A percentile compares a stretch with the other conserved stretches of the same genome.
phyloP scores from a whole-genome alignment of 1,140 invertebrate genomes.

The Zaprionus capensis region DNA sequence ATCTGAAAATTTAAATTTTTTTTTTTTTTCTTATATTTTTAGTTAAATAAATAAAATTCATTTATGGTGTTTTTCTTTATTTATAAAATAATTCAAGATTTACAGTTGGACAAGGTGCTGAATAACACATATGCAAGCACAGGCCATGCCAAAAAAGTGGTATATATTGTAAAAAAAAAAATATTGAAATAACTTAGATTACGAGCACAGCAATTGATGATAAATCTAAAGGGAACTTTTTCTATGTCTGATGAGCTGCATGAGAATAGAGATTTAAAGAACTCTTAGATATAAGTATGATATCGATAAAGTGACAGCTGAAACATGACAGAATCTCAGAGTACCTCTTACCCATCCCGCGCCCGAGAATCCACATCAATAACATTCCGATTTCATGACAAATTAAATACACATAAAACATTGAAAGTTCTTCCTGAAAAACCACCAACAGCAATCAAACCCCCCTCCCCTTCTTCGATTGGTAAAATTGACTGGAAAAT shows the following conservation, averaged over 20 bases:
- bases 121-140: too few species aligned
- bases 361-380: slow-evolving; percentile 9
- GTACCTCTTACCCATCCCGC: slow-evolving; percentile 2
- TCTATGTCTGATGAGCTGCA: too few species aligned
- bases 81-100: too few species aligned
- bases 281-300: background rate
- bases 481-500: background rate
- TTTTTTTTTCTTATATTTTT: too few species aligned
- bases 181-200: background rate
- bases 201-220: background rate
- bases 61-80: too few species aligned
- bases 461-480: background rate
- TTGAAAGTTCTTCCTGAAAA: background rate
- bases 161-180: too few species aligned
- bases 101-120: too few species aligned
- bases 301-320: background rate
- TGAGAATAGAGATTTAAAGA: background rate
- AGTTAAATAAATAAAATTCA: too few species aligned
- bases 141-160: too few species aligned
- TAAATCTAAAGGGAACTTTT: background rate
- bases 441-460: background rate
- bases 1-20: too few species aligned
- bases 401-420: slow-evolving; percentile 12
- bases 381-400: slow-evolving; percentile 11
- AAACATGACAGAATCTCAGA: background rate